These are phyloP conservation scores for Rutilus rutilus DNA, from an alignment of 2,113 vertebrate species.

Conservation along the genomic window DNA sequence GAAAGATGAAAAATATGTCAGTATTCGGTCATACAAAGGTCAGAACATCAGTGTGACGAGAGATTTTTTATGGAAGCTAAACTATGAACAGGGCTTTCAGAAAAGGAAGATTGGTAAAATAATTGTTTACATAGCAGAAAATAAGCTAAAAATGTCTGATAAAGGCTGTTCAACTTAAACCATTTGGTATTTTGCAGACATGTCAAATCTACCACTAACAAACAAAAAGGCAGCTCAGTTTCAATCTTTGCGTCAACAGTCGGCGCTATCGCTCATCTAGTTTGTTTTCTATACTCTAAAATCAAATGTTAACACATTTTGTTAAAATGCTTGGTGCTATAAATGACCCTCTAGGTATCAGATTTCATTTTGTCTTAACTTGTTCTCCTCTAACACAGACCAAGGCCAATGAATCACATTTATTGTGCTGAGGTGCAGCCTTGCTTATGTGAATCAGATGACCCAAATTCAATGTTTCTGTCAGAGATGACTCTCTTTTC, in stretches of 20 bases:
- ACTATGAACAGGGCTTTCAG: background rate
- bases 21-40: background rate
- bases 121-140: background rate
- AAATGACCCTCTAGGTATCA: background rate
- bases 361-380: background rate
- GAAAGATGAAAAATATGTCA: constrained; percentile 33
- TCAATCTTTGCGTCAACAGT: background rate
- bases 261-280: background rate
- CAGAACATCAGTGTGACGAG: background rate
- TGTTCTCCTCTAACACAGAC: no score
- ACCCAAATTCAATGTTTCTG: constrained; percentile 19
- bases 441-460: constrained; percentile 45
- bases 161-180: background rate
- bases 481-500: background rate
- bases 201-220: background rate
- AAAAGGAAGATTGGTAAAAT: background rate
- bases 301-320: background rate
- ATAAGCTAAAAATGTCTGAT: no score
- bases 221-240: background rate
- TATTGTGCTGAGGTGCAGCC: background rate
- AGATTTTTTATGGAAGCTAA: background rate
- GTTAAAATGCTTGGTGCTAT: no score
- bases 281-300: background rate
- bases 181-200: background rate
- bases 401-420: background rate